Percentiles rank a stretch among this genome's conserved stretches.
phyloP scores from a whole-genome alignment of 2,113 vertebrate genomes.

The Equus przewalskii region DNA sequence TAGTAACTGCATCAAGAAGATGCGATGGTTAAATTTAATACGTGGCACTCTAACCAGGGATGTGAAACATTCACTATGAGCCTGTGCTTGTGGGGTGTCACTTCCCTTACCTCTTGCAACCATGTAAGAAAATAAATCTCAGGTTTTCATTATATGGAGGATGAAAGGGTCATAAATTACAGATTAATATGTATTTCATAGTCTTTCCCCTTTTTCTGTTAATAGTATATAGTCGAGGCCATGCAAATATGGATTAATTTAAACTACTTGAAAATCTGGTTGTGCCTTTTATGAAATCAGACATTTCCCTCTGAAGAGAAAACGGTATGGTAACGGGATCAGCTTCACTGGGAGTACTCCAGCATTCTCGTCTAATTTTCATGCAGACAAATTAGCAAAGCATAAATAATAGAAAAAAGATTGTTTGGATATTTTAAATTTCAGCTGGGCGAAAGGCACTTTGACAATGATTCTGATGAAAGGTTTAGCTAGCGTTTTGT shows the following conservation, averaged over 20 bases:
- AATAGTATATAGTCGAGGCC: background rate
- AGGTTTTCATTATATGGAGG: background rate
- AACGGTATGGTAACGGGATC: background rate
- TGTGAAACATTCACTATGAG: background rate
- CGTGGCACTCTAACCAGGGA: background rate
- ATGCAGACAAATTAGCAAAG: background rate
- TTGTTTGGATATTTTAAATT: background rate
- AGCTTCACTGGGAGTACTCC: background rate
- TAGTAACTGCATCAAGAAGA: slow-evolving; percentile 66
- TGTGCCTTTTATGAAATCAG: slow-evolving; percentile 33
- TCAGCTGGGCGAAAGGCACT: background rate
- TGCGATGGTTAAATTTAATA: slow-evolving; percentile 58
- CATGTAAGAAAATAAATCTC: slow-evolving; percentile 36
- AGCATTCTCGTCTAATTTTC: background rate
- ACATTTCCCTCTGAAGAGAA: slow-evolving; percentile 26
- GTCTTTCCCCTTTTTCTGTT: background rate
- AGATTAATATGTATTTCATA: background rate
- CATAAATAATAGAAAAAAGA: background rate
- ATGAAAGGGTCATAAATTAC: background rate
- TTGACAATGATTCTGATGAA: background rate
- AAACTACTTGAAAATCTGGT: slow-evolving; percentile 2
- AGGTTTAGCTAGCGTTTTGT: background rate
- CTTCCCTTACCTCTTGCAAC: background rate
- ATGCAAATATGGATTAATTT: background rate
- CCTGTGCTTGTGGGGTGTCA: background rate